Evolutionary conservation across 2,113 vertebrate genomes (phyloP), one percentile per base, ranked within the genome.

Genomic region (Tretioscincus oriximinensis): DNA sequence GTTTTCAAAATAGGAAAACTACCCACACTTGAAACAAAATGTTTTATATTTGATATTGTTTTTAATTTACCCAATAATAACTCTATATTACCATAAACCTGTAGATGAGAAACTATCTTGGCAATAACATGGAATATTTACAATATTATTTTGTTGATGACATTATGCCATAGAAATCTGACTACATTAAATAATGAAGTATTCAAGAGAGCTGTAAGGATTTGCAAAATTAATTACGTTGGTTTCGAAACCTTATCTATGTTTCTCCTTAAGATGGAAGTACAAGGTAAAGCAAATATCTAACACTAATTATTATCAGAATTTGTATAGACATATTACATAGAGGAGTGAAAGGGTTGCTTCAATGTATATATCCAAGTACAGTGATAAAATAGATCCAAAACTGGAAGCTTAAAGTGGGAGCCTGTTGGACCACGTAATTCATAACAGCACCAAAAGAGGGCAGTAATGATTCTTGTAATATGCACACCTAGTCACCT

Each of bases 231-330:
- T 61, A 54, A 84, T 77, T 6, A 64, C 0, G 28, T 5, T 21
- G 72, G 75, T 7, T 69, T 22, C 81, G 71, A 85, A 86, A 82
- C 78, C 1, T 80, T 0, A 1, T 41, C 49, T 51, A 18, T 41
- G 68, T 81, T 77, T 78, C 45, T 81, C 76, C 20, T 51, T 81
- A 73, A 73, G 61, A 73, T 76, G 7, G 51, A 84, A 88, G 24
- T 82, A 75, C 45, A 63, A 79, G 86, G 74, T 35, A 91, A 82
- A 26, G 14, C 14, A 58, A 58, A 12, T 58, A 58, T 58, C 54
- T 58, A 58, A 58, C 54, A 58, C 21, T 85, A 68, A 82, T 78
- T 84, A 88, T 82, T 85, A 85, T 88, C 77, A 84, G 81, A 73
- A 41, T 81, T 77, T 67, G 51, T 51, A 87, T 45, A 84, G 64